Base-by-base conservation (phyloP, 2,888 invertebrate species). In the Dicycla oo region DNA sequence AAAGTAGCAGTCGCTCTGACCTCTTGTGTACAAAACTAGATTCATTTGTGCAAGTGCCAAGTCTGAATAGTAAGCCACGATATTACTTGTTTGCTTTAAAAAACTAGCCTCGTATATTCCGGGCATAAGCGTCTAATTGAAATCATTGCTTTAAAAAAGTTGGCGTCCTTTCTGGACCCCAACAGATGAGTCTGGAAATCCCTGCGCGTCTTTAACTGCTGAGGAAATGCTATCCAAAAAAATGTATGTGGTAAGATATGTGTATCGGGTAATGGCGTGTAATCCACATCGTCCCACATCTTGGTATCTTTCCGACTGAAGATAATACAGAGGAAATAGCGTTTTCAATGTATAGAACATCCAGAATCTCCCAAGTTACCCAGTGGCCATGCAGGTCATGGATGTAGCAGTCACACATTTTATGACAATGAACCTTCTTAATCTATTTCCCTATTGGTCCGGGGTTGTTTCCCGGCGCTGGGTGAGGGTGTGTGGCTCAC, bases 91-190 rank as follows among this genome's bases (percentile, higher is more conserved):
- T 30, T 30, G 4, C 3, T 4, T 30, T 30, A 34, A 34, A 34
- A 34, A 34, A 34, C 3, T 34, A 34, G 5, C 4, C 34, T 34
- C 34, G 34, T 34, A 0, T 34, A 34, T 34, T 34, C 34, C 34
- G 34, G 6, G 34, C 34, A 34, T 34, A 45, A 69, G 40, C n/a
- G 62, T 34, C 6, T 23, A 13, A 34, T 56, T 65, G 45, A 40
- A 56, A 56, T 47, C 18, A 73, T 54, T 30, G 65, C 40, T 65
- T 56, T 75, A 5, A 43, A 58, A 40, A 75, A 56, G 11, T 45
- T 54, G 34, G 20, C 8, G 30, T n/a, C 13, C 61, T 26, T 60
- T 54, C 18, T 47, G 26, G 34, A n/a, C 23, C 7, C 34, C 49
- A 20, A 34, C 13, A 8, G 15, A 60, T 43, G 26, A 13, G 13